Evolutionary conservation across 2,797 vertebrate genomes (phyloP).

Genomic region (Argyrosomus regius): DNA sequence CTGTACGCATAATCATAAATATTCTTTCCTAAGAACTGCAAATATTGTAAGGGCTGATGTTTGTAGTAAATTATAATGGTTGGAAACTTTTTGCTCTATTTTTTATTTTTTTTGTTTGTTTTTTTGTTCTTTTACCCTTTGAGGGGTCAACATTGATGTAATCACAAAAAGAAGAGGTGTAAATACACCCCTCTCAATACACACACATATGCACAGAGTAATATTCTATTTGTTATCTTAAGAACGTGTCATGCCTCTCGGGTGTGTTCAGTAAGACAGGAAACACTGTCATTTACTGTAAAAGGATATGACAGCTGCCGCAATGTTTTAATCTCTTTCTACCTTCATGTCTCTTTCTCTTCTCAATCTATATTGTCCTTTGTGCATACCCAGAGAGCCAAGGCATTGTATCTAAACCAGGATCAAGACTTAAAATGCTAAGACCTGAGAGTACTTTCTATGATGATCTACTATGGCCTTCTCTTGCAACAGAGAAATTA

Average conservation of each 20-base stretch:
- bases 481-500: neutral
- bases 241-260: slow-evolving; percentile 10
- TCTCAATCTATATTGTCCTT: slow-evolving; percentile 6
- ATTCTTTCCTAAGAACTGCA: neutral
- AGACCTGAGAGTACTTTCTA: neutral
- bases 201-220: slow-evolving; percentile 9
- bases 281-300: slow-evolving; percentile 29
- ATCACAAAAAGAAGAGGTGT: neutral
- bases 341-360: slow-evolving; percentile 9
- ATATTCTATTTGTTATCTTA: slow-evolving; percentile 22
- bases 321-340: slow-evolving; percentile 32
- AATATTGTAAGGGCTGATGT: neutral
- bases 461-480: neutral
- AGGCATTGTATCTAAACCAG: neutral
- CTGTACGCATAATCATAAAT: neutral
- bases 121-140: neutral
- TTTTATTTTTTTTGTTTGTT: too few species aligned
- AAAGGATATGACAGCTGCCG: slow-evolving; percentile 52
- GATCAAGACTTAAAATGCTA: slow-evolving; percentile 2
- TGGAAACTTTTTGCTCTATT: neutral
- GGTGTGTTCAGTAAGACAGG: slow-evolving; percentile 31
- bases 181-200: neutral
- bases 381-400: slow-evolving; percentile 4
- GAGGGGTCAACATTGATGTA: neutral
- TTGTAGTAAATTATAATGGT: neutral